A percentile compares a stretch with the other conserved stretches of the same genome.
Conservation (phyloP, 2,113 vertebrate genomes). For the Aegypius monachus region DNA sequence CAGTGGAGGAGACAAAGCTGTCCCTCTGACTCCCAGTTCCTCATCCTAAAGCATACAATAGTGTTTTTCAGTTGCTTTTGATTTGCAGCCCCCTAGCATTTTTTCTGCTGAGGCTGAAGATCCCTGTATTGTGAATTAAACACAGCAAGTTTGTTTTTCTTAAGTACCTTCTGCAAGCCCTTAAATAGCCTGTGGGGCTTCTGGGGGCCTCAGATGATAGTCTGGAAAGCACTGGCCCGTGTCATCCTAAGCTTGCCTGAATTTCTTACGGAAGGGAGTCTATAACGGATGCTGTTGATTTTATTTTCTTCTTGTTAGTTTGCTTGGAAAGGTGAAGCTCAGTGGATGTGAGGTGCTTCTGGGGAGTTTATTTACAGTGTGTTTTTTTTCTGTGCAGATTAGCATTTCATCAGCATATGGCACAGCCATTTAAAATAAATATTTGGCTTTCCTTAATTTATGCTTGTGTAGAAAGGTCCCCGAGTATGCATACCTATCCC, state of each 20-base stretch:
- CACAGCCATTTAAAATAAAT: constrained; percentile 41
- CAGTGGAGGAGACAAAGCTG: not conserved
- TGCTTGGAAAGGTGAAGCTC: not conserved
- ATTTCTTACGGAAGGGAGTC: not conserved
- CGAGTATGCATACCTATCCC: not conserved
- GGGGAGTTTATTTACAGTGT: constrained; percentile 24
- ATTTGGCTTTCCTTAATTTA: constrained; percentile 40
- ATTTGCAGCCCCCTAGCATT: not conserved
- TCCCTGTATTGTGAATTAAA: not conserved
- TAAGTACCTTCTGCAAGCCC: not conserved
- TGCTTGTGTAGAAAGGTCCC: not conserved
- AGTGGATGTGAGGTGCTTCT: not conserved
- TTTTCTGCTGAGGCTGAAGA: not conserved
- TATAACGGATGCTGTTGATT: not conserved
- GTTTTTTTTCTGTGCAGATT: not conserved
- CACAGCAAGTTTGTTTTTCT: not conserved
- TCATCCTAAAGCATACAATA: not conserved
- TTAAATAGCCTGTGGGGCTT: not conserved
- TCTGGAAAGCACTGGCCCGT: not conserved
- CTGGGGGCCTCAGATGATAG: not conserved
- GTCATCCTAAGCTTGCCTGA: not conserved
- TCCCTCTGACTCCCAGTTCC: not conserved
- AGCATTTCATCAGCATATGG: constrained; percentile 49
- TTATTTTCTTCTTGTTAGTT: not conserved
- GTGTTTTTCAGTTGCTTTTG: not conserved